Base-by-base conservation (phyloP, 1,140 invertebrate genomes). In the Eueides isabella region DNA sequence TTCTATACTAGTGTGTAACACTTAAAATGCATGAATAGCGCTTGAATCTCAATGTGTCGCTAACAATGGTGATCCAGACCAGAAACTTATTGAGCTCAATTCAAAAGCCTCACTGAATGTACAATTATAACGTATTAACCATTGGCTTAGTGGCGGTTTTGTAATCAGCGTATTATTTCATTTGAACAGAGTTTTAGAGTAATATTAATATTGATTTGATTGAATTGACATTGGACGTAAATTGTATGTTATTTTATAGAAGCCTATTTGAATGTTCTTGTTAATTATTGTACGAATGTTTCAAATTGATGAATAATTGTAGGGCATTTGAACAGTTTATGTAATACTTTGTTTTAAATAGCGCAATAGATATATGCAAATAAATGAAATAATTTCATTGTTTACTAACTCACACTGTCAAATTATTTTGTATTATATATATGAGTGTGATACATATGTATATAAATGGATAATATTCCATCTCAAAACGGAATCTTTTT, bases 21-120 rank as follows among this genome's bases (percentile, higher is more conserved):
- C 67, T 68, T 68, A 68, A 68, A 68, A 68, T 61, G 67, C 67
- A 61, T 68, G 67, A 68, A 68, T 61, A 61, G 48, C 16, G 30
- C 67, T 61, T 16, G 48, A 26, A 55, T 61, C 61, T 68, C 67
- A 61, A 68, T 61, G 67, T 61, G 67, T 68, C 67, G 29, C 48
- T 35, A 68, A 68, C 67, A 68, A 68, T 68, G 48, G 67, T 28
- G 14, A 30, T 33, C 35, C 67, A 68, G 67, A 68, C 67, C 19
- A 68, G 67, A 61, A 33, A 68, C 67, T 68, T 68, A 68, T 68
- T 68, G 67, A 68, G 30, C 31, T 61, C 67, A 11, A 28, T 61
- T 68, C 35, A 68, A 68, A 68, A 28, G 30, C 44, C 67, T 55
- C 2, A 30, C 44, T 61, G 67, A 68, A 41, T 55, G 31, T 41